These are phyloP conservation scores for Nothoprocta perdicaria DNA, from an alignment of 2,113 vertebrate genomes.

Conservation along the genomic window DNA sequence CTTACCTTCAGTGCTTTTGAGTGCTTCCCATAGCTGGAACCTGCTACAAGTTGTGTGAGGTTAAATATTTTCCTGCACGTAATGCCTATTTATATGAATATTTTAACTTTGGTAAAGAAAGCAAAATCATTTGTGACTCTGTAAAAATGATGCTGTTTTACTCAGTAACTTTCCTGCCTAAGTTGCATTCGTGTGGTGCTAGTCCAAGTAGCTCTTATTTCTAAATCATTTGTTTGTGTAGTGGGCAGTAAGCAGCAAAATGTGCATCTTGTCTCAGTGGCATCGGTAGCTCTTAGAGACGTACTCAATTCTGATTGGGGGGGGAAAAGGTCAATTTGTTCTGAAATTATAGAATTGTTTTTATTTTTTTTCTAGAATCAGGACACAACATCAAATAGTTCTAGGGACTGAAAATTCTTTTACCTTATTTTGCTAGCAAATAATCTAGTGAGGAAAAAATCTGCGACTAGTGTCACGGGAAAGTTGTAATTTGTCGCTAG, in stretches of 20 bases:
- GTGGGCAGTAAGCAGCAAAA: background rate
- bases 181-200: background rate
- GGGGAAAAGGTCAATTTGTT: background rate
- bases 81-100: background rate
- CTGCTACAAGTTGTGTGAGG: background rate
- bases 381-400: background rate
- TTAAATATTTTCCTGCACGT: background rate
- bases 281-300: background rate
- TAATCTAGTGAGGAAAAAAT: background rate
- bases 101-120: background rate
- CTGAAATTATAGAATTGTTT: background rate
- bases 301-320: background rate
- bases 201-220: background rate
- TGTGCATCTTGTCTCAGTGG: background rate
- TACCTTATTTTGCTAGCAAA: background rate
- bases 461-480: background rate
- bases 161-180: background rate
- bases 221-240: background rate
- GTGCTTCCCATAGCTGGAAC: background rate
- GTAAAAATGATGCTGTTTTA: background rate
- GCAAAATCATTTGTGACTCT: background rate
- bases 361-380: background rate
- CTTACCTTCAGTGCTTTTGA: background rate
- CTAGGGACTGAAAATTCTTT: background rate
- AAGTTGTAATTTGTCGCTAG: background rate